Percentiles rank a stretch among this genome's conserved stretches.
phyloP scores from a whole-genome alignment of 2,888 invertebrate species.

The Actias luna region DNA sequence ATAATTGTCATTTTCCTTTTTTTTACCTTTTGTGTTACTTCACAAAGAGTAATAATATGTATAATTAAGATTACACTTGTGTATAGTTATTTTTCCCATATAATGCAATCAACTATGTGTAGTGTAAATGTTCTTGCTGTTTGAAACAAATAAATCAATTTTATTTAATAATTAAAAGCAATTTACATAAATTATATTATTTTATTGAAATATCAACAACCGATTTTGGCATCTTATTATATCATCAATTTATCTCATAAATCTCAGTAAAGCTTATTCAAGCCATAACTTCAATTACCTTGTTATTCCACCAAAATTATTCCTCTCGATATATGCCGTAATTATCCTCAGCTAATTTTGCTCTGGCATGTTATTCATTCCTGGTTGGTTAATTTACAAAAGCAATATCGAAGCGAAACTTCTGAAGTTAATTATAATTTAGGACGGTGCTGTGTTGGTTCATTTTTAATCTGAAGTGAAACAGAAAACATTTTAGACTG shows the following conservation, averaged over 20 bases:
- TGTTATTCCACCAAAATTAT: neutral
- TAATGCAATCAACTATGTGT: too few species aligned
- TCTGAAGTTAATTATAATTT: neutral
- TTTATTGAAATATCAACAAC: neutral
- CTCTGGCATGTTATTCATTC: neutral
- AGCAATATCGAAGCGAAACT: neutral
- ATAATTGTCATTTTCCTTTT: too few species aligned
- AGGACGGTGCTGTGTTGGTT: neutral
- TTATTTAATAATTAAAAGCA: neutral
- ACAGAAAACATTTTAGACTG: neutral
- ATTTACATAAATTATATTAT: neutral
- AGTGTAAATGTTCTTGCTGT: too few species aligned
- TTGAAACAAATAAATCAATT: neutral
- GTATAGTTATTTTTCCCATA: too few species aligned
- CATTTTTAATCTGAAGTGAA: neutral
- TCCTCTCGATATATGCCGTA: slow-evolving; percentile 1
- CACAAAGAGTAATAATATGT: too few species aligned
- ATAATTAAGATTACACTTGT: too few species aligned
- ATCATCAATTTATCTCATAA: neutral
- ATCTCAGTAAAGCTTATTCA: neutral
- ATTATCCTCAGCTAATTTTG: neutral
- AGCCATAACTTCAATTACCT: neutral
- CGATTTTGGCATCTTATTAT: neutral
- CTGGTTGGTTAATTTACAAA: neutral
- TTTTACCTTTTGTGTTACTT: too few species aligned